Percentiles rank a stretch among this genome's conserved stretches.
Conservation (phyloP, 2,888 invertebrate genomes). For the Hyposoter didymator region DNA sequence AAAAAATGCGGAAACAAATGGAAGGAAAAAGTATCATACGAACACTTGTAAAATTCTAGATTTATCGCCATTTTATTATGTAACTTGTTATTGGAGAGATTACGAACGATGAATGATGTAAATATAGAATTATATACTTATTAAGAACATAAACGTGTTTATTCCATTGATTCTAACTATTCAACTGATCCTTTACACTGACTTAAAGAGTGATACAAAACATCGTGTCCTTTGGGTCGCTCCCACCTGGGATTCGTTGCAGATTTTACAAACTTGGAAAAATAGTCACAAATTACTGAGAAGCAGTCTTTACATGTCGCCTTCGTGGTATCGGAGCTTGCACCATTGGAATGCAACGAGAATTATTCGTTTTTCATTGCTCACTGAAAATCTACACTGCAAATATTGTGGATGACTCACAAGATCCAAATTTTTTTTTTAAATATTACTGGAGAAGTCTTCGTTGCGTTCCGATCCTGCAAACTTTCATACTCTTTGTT, state of each 20-base stretch:
- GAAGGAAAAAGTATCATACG: slow-evolving; percentile 68
- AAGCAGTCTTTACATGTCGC: not conserved
- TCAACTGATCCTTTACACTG: slow-evolving; percentile 5
- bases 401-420: not conserved
- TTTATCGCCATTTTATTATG: slow-evolving; percentile 82
- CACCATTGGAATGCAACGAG: not conserved
- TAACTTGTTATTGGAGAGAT: slow-evolving; percentile 81
- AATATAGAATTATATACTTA: slow-evolving; percentile 84
- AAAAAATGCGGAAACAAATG: slow-evolving; percentile 58
- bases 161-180: slow-evolving; percentile 40
- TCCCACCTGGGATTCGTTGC: not conserved
- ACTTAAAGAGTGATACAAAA: slow-evolving; percentile 9
- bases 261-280: not conserved
- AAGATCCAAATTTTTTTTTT: no score
- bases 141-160: slow-evolving; percentile 73
- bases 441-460: not conserved
- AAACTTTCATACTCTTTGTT: not conserved
- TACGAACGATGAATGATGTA: slow-evolving; percentile 81
- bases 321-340: not conserved
- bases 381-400: not conserved
- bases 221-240: not conserved
- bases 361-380: not conserved
- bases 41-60: slow-evolving; percentile 82
- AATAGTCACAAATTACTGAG: not conserved
- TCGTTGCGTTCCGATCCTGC: not conserved